Percentiles rank a stretch among this genome's conserved stretches.
phyloP scores from a whole-genome alignment of 1,140 invertebrate species.

The Sitophilus oryzae region DNA sequence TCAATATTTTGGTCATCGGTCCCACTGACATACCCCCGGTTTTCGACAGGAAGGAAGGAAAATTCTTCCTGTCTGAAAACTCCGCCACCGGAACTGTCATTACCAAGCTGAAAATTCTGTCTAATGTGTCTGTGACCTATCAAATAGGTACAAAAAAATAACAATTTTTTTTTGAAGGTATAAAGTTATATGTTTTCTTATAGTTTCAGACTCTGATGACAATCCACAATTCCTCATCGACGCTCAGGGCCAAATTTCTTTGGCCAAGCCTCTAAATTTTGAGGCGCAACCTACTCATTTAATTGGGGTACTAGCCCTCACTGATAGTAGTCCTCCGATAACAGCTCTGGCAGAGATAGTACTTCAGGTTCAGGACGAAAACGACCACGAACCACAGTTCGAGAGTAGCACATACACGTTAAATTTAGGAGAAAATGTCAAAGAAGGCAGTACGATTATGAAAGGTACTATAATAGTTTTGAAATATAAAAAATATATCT shows the following conservation, averaged over 20 bases:
- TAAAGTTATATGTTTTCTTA: background rate
- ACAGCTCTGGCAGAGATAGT: constrained; percentile 68
- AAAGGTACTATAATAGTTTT: no score
- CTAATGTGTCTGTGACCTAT: constrained; percentile 40
- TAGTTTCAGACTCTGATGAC: constrained; percentile 59
- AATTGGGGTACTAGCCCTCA: constrained; percentile 76
- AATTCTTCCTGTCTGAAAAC: constrained; percentile 76
- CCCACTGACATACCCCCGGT: constrained; percentile 62
- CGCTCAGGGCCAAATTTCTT: constrained; percentile 62
- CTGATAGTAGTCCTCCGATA: constrained; percentile 66
- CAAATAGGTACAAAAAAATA: constrained; percentile 17
- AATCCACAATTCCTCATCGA: constrained; percentile 69
- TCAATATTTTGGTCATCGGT: constrained; percentile 71
- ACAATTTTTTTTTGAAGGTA: background rate
- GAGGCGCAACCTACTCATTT: constrained; percentile 67
- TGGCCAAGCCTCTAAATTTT: constrained; percentile 69
- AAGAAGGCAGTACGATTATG: constrained; percentile 68
- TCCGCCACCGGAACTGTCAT: constrained; percentile 62
- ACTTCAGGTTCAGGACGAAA: constrained; percentile 80
- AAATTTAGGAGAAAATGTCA: constrained; percentile 74
- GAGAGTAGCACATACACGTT: constrained; percentile 75
- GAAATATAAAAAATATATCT: no score
- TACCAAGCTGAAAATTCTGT: constrained; percentile 56
- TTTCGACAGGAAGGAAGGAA: constrained; percentile 64
- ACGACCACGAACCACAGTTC: constrained; percentile 84